phyloP scores from a whole-genome alignment of 1,140 invertebrate species.

The Diorhabda carinulata region DNA sequence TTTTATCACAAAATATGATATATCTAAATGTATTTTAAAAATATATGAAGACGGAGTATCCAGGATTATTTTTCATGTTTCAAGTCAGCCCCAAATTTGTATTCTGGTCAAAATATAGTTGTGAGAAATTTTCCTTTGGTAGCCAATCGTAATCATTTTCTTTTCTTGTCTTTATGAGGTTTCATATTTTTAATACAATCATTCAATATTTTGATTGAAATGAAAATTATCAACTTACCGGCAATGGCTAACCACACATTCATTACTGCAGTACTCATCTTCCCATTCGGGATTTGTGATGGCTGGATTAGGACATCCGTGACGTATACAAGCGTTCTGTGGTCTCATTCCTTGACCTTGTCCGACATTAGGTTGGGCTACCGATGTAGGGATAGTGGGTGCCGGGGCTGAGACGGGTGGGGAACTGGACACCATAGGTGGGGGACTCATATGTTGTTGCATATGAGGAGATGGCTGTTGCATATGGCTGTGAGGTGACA shows the following conservation, averaged over 20 bases:
- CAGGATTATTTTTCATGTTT: too few relatives aligned
- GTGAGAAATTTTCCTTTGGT: too few relatives aligned
- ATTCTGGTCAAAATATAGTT: too few relatives aligned
- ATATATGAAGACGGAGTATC: too few relatives aligned
- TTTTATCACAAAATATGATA: too few relatives aligned
- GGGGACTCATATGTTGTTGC: slow-evolving; percentile 49
- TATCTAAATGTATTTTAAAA: too few relatives aligned
- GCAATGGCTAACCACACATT: slow-evolving; percentile 95
- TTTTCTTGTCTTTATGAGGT: too few relatives aligned
- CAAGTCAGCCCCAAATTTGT: too few relatives aligned
- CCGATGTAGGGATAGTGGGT: slow-evolving; percentile 47
- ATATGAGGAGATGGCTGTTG: slow-evolving; percentile 44
- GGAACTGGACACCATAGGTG: slow-evolving; percentile 48
- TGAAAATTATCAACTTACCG: slow-evolving; percentile 54
- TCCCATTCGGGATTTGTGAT: slow-evolving; percentile 93
- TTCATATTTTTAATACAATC: too few relatives aligned
- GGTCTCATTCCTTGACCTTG: slow-evolving; percentile 51
- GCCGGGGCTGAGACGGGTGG: slow-evolving; percentile 47
- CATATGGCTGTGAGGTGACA: slow-evolving; percentile 35
- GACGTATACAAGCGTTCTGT: slow-evolving; percentile 72
- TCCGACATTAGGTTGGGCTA: slow-evolving; percentile 45
- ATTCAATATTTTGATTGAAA: too few relatives aligned
- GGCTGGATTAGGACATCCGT: slow-evolving; percentile 86
- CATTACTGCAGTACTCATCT: slow-evolving; percentile 95
- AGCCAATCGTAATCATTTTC: too few relatives aligned